Evolutionary conservation across 2,797 vertebrate genomes (phyloP).

Genomic region (Valencia hispanica): DNA sequence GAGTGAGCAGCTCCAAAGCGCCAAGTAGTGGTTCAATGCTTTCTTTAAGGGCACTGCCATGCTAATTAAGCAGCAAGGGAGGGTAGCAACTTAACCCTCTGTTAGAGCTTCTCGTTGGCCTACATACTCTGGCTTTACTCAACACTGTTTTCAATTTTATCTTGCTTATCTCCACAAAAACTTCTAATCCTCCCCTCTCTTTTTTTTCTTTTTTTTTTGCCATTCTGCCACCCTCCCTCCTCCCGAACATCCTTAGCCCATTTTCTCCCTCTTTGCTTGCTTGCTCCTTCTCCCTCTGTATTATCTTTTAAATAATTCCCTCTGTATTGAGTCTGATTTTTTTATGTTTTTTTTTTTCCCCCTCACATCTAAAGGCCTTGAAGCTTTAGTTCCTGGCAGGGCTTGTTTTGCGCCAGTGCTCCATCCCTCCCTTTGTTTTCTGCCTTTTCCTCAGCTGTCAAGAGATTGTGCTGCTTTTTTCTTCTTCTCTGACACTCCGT

Average conservation of each 20-base stretch:
- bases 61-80: constrained; percentile 41
- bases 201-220: constrained; percentile 9
- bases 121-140: constrained; percentile 11
- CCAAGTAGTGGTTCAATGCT: constrained; percentile 18
- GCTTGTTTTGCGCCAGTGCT: constrained; percentile 44
- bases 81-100: constrained; percentile 4
- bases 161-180: constrained; percentile 8
- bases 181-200: constrained; percentile 1
- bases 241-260: neutral
- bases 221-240: neutral
- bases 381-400: constrained; percentile 53
- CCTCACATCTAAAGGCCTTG: constrained; percentile 48
- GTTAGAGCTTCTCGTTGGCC: constrained; percentile 2
- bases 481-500: constrained; percentile 35
- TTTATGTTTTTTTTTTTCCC: neutral
- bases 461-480: constrained; percentile 50
- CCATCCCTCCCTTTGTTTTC: constrained; percentile 54
- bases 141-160: constrained; percentile 7
- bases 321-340: constrained; percentile 57
- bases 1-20: constrained; percentile 25
- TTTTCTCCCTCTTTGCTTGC: constrained; percentile 16
- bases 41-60: constrained; percentile 43
- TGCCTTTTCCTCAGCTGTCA: constrained; percentile 51
- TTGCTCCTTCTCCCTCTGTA: constrained; percentile 44
- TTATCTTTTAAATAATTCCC: constrained; percentile 66